Evolutionary conservation across 1,140 invertebrate species (phyloP).

Genomic region (Drosophila biarmipes): DNA sequence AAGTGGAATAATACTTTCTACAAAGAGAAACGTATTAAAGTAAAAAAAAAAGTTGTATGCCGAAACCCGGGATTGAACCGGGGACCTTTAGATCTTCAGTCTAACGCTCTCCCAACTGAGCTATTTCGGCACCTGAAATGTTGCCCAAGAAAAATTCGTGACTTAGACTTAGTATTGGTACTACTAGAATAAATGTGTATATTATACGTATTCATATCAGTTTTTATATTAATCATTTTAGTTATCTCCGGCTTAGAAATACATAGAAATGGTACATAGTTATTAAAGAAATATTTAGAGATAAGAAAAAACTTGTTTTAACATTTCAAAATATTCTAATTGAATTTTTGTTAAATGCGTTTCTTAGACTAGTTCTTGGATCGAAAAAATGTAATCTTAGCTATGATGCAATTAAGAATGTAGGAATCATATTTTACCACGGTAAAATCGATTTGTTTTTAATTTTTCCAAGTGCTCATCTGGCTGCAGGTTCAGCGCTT

Average conservation of each 20-base stretch:
- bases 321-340: too few species aligned
- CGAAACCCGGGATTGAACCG: constrained; percentile 91
- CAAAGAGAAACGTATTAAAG: neutral
- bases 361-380: too few species aligned
- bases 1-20: neutral
- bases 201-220: neutral
- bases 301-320: neutral
- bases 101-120: constrained; percentile 93
- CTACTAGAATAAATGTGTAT: too few species aligned
- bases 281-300: too few species aligned
- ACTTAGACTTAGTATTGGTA: neutral
- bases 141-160: neutral
- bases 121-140: constrained; percentile 83
- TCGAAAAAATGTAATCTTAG: too few species aligned
- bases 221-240: neutral
- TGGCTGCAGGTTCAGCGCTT: constrained; percentile 16
- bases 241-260: too few species aligned
- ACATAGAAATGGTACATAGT: too few species aligned
- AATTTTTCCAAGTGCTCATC: constrained; percentile 17
- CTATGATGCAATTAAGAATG: neutral
- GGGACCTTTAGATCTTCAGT: constrained; percentile 93
- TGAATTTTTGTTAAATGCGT: too few species aligned
- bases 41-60: constrained; percentile 64
- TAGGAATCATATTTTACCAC: neutral
- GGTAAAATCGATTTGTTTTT: too few species aligned